Evolutionary conservation across 2,888 invertebrate genomes (phyloP).

Genomic region (Nemotelus pantherinus): DNA sequence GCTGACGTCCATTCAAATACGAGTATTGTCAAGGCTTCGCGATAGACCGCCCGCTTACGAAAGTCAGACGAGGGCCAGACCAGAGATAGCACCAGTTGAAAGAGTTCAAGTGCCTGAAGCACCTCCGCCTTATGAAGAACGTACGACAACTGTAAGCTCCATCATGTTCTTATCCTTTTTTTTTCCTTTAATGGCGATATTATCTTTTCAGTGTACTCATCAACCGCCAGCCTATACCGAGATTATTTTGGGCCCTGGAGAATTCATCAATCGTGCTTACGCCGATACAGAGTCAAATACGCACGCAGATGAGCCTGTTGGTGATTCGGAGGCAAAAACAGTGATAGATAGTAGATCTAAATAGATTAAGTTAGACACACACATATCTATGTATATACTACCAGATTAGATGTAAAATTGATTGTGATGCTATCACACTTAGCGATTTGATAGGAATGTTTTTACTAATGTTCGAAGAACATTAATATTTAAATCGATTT

Average conservation of each 20-base stretch:
- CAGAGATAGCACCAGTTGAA: not conserved
- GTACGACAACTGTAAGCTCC: constrained; percentile 44
- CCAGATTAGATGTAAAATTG: too few species aligned
- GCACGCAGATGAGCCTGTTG: not conserved
- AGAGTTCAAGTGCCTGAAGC: constrained; percentile 44
- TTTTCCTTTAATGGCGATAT: too few species aligned
- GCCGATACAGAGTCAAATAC: constrained; percentile 43
- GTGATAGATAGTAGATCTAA: constrained; percentile 1
- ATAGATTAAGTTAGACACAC: too few species aligned
- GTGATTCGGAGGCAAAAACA: constrained; percentile 18
- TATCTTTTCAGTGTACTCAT: constrained; percentile 48
- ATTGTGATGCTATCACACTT: too few species aligned
- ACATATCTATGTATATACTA: too few species aligned
- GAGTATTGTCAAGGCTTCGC: constrained; percentile 53
- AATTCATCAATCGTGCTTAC: constrained; percentile 41
- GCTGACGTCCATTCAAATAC: constrained; percentile 54
- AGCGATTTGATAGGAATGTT: too few species aligned
- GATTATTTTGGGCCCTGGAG: constrained; percentile 46
- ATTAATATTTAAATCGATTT: too few species aligned
- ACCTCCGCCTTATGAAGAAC: constrained; percentile 53
- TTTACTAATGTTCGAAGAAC: too few species aligned
- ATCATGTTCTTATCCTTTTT: not conserved
- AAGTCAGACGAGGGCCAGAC: constrained; percentile 11
- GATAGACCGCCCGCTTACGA: constrained; percentile 55
- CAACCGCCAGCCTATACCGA: constrained; percentile 53